Evolutionary conservation across 2,888 invertebrate genomes (phyloP).

Genomic region (Rotaria macrura): DNA sequence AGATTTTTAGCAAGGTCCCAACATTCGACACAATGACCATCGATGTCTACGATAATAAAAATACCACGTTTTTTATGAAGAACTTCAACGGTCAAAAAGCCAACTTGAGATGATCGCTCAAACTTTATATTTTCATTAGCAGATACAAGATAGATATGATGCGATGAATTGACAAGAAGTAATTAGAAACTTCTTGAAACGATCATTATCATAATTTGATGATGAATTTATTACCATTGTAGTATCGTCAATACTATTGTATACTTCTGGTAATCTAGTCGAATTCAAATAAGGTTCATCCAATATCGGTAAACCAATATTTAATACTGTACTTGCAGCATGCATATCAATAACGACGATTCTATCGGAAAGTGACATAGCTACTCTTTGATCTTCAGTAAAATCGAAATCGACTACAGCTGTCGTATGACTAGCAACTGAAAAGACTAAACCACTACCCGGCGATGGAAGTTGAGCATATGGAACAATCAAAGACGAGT

Average conservation of each 20-base stretch:
- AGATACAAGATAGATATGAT: background rate
- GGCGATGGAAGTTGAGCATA: conserved; percentile 9
- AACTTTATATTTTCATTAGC: background rate
- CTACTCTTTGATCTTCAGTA: background rate
- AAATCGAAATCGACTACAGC: background rate
- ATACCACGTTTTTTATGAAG: background rate
- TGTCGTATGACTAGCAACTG: background rate
- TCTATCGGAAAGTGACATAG: background rate
- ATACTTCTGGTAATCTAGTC: background rate
- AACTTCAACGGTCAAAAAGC: background rate
- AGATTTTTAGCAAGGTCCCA: background rate
- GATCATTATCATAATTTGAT: background rate
- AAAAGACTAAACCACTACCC: conserved; percentile 5
- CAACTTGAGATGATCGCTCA: background rate
- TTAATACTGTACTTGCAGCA: background rate
- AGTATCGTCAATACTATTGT: background rate
- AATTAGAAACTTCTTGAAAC: background rate
- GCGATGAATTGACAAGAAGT: background rate
- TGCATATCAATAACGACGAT: background rate
- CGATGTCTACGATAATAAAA: background rate
- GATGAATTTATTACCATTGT: accelerated
- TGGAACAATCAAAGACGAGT: conserved; percentile 2
- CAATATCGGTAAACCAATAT: background rate
- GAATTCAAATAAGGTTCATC: background rate
- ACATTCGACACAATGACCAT: background rate